Base-by-base conservation (phyloP, 1,140 invertebrate species). In the Hypsibius dujardini region DNA sequence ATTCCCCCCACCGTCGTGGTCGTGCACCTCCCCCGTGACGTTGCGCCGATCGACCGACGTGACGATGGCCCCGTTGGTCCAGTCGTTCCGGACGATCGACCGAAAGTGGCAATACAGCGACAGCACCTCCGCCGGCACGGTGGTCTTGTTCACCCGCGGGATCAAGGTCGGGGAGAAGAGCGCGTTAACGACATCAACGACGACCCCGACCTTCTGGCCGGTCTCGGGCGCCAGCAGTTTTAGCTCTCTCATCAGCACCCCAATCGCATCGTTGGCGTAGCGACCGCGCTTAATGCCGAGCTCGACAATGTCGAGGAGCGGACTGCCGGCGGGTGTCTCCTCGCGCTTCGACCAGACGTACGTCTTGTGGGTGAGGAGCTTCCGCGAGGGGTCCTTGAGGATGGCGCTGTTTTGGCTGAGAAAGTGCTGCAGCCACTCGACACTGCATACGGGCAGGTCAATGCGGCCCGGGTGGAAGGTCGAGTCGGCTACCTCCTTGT, bases 321-420 rank as follows among this genome's bases (percentile, higher is more conserved):
- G 76, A 1, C 85, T 80, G 45, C 87, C 90, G 70, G 80, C 80
- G 59, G 83, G 78, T 2, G 87, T 88, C 59, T 75, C 80, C 81
- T 94, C 91, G 75, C 89, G 82, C 77, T 86, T 85, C 79, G 85
- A 89, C 90, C 90, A 94, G 1, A 84, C 80, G 78, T 92, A 90
- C 46, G 86, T 84, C 75, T 88, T 84, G 2, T 82, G 82, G 2
- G 84, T 81, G 79, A 81, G 84, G 3, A 90, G 77, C 86, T 88
- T 75, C 1, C 79, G 77, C 73, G 71, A 47, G 70, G 40, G 76
- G 74, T 85, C 78, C 74, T 84, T 80, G 15, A 92, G 76, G 3
- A 90, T 74, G 1, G 80, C 72, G 45, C 78, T 76, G 79, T 95
- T 95, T 79, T 90, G 88, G 45, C 77, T 79, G 78, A 87, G 88